A percentile compares a stretch with the other conserved stretches of the same genome.
phyloP scores from a whole-genome alignment of 2,888 invertebrate species.

The Meiosimyza platycephala region DNA sequence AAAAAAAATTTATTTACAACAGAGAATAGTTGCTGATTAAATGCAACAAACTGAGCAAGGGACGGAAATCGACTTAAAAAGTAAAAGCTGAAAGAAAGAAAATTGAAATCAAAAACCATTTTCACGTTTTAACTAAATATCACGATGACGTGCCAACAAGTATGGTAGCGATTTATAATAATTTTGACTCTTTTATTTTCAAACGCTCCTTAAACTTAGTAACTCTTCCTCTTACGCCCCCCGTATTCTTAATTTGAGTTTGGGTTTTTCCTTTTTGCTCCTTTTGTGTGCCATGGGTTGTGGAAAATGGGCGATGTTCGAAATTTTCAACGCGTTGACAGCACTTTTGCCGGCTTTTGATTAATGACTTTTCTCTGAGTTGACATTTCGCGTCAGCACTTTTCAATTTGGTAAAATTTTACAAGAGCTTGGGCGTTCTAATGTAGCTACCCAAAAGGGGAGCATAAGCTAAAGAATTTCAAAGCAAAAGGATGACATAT shows the following conservation, averaged over 20 bases:
- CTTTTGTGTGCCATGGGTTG: neutral
- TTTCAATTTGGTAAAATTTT: constrained; percentile 14
- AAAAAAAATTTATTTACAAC: neutral
- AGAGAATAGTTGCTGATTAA: neutral
- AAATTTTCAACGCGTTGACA: constrained; percentile 17
- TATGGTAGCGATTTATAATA: constrained; percentile 9
- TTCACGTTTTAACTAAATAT: neutral
- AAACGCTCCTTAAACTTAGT: too few relatives aligned
- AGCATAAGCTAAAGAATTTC: too few relatives aligned
- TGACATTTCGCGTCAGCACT: constrained; percentile 36
- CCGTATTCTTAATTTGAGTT: too few relatives aligned
- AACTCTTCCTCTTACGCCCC: too few relatives aligned
- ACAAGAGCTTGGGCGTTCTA: neutral
- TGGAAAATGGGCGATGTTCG: constrained; percentile 3
- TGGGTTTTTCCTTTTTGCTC: too few relatives aligned
- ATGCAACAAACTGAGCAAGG: too few relatives aligned
- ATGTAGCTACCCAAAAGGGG: too few relatives aligned
- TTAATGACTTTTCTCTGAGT: constrained; percentile 33
- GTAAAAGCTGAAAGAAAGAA: too few relatives aligned
- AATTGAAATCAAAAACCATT: too few relatives aligned
- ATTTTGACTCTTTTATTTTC: neutral
- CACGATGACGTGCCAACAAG: constrained; percentile 9
- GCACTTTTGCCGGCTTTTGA: constrained; percentile 33
- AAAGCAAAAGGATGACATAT: too few relatives aligned
- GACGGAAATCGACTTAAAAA: too few relatives aligned